Conservation (phyloP, 92 coral and sea anemone species). For the Porites divaricata region DNA sequence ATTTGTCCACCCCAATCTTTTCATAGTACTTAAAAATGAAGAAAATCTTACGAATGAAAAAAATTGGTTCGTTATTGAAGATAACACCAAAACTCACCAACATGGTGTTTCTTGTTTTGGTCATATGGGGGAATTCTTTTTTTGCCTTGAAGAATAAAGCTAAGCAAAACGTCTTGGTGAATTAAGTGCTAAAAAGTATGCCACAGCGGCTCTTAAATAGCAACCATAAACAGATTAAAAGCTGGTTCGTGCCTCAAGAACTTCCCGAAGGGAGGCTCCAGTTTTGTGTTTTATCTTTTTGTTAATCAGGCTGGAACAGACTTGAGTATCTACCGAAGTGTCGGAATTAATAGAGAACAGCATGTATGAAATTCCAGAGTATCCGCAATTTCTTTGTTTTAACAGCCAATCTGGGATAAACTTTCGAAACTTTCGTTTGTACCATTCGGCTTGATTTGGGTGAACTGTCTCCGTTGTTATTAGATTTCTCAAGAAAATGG, state of each 20-base stretch:
- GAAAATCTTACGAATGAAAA: not conserved
- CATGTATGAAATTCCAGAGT: not conserved
- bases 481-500: not conserved
- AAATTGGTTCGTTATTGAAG: not conserved
- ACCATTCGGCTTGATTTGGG: not conserved
- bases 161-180: no score
- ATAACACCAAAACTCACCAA: not conserved
- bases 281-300: constrained; percentile 9
- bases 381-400: constrained; percentile 1
- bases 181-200: not conserved
- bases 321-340: constrained; percentile 10
- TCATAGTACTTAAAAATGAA: not conserved
- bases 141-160: no score
- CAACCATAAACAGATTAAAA: not conserved
- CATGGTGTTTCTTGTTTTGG: no score
- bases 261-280: not conserved
- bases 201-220: not conserved
- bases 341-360: not conserved
- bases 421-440: constrained; percentile 1
- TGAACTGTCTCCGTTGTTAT: not conserved
- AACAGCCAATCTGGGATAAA: constrained; percentile 1
- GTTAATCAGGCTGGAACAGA: not conserved
- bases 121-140: not conserved
- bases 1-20: not conserved
- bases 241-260: not conserved